phyloP scores from a whole-genome alignment of 1,140 invertebrate species.

The Lordiphosa mommai region DNA sequence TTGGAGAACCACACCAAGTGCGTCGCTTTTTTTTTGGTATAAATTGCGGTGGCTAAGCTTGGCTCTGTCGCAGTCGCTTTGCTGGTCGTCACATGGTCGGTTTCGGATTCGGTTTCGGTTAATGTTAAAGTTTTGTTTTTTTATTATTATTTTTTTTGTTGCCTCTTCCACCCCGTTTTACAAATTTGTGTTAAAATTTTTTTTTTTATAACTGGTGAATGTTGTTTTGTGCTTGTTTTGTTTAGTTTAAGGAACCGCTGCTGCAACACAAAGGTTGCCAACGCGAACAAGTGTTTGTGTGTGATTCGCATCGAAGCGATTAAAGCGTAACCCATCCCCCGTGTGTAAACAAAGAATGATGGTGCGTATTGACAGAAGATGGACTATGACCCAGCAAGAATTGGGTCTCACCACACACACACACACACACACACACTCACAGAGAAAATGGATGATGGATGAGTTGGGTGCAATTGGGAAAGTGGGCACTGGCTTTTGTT shows the following conservation, averaged over 20 bases:
- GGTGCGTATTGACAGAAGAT: constrained; percentile 14
- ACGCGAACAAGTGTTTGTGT: constrained; percentile 13
- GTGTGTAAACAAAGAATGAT: constrained; percentile 11
- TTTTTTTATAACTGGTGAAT: constrained; percentile 24
- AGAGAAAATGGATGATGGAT: not conserved
- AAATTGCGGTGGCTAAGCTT: constrained; percentile 32
- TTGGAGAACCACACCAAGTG: not conserved
- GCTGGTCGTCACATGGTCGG: constrained; percentile 32
- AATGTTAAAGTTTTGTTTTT: constrained; percentile 5
- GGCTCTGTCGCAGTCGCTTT: constrained; percentile 32
- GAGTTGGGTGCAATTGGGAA: not conserved
- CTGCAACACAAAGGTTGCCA: not conserved
- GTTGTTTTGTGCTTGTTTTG: constrained; percentile 29
- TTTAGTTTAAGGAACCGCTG: constrained; percentile 18
- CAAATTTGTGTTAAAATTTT: constrained; percentile 13
- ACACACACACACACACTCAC: no score
- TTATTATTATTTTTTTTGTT: not conserved
- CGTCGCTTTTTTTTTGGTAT: constrained; percentile 22
- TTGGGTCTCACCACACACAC: no score
- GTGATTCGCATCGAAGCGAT: constrained; percentile 19
- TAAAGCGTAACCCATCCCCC: constrained; percentile 11
- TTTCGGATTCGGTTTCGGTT: constrained; percentile 6
- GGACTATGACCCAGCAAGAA: no score
- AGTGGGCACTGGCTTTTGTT: no score
- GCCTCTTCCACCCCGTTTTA: no score